phyloP scores from a whole-genome alignment of 2,888 invertebrate species.

The Hermodice carunculata region DNA sequence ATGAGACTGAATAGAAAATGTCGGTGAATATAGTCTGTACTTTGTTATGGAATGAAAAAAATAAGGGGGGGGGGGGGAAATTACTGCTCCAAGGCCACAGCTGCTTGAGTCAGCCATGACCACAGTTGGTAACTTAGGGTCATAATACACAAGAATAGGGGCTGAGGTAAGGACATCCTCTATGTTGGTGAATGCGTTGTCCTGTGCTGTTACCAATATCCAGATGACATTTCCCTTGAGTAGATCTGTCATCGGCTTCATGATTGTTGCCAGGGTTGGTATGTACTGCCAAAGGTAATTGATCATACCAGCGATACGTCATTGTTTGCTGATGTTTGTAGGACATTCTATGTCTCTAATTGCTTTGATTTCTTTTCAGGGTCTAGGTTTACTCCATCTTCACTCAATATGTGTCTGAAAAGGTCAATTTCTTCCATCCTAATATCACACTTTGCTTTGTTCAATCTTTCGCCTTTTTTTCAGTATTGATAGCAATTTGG shows the following conservation, averaged over 20 bases:
- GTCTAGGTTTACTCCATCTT: constrained; percentile 34
- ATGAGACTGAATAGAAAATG: no score
- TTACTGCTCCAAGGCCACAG: constrained; percentile 42
- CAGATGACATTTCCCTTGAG: constrained; percentile 30
- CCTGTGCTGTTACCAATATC: constrained; percentile 32
- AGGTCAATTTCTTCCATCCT: constrained; percentile 16
- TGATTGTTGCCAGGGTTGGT: constrained; percentile 31
- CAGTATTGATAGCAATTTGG: constrained; percentile 17
- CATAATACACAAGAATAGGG: no score
- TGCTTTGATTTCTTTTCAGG: constrained; percentile 29
- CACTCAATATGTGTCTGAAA: constrained; percentile 37
- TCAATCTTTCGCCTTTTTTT: constrained; percentile 31
- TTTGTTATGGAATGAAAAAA: no score
- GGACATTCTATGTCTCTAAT: constrained; percentile 30
- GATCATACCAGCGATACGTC: constrained; percentile 38
- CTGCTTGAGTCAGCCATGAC: constrained; percentile 44
- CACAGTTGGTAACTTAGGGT: constrained; percentile 34
- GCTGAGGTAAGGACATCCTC: constrained; percentile 30
- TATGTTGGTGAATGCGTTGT: constrained; percentile 31
- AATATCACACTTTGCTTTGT: constrained; percentile 37
- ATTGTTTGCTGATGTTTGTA: no score
- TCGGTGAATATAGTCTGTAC: no score
- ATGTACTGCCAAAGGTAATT: constrained; percentile 39
- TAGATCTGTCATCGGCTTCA: constrained; percentile 36
- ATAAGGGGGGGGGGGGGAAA: no score